These are phyloP conservation scores for Atrichornis clamosus DNA, from an alignment of 2,113 vertebrate genomes.

Conservation along the genomic window DNA sequence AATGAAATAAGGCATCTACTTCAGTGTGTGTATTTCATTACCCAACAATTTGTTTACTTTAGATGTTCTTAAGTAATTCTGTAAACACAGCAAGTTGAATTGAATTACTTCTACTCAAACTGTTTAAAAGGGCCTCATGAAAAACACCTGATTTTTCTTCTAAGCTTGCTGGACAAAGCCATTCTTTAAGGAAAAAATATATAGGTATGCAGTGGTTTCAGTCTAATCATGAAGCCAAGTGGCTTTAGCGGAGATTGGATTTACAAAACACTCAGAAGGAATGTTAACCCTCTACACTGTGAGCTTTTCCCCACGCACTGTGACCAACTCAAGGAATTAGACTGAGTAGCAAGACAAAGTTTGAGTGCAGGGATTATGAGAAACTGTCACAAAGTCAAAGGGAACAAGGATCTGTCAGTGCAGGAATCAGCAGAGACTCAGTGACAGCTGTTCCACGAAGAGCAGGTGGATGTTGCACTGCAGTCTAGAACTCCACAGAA, in stretches of 20 bases:
- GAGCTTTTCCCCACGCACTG: rapidly evolving
- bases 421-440: not conserved
- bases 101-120: not conserved
- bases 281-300: not conserved
- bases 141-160: not conserved
- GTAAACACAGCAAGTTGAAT: not conserved
- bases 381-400: not conserved
- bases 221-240: not conserved
- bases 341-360: not conserved
- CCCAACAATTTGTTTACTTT: not conserved
- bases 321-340: not conserved
- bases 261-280: not conserved
- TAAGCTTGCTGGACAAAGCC: not conserved
- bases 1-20: not conserved
- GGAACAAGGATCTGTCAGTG: not conserved
- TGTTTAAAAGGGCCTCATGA: not conserved
- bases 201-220: not conserved
- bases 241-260: not conserved
- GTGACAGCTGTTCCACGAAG: not conserved
- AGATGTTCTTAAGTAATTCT: not conserved
- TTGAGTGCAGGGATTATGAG: not conserved
- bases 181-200: not conserved
- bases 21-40: not conserved
- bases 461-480: not conserved
- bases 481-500: not conserved